phyloP scores from a whole-genome alignment of 2,113 vertebrate genomes.

The Drymodes brunneopygia region DNA sequence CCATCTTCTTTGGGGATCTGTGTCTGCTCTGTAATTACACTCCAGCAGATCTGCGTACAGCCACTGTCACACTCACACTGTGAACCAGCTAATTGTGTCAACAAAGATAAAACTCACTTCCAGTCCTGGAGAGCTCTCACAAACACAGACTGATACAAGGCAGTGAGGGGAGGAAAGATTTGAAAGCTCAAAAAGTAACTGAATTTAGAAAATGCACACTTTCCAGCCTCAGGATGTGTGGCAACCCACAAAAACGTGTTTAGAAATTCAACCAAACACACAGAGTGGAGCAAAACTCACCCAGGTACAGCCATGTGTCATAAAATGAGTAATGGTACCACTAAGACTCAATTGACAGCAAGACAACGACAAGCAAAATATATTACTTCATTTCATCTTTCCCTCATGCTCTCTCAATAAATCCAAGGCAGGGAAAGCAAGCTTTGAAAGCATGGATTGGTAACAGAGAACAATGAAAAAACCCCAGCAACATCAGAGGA shows the following conservation, averaged over 20 bases:
- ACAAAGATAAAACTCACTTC: background rate
- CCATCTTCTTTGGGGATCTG: background rate
- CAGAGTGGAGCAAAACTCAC: background rate
- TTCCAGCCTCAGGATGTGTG: background rate
- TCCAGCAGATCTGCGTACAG: background rate
- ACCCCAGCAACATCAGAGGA: background rate
- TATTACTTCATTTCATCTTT: constrained; percentile 41
- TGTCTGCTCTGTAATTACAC: background rate
- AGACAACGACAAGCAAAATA: constrained; percentile 11
- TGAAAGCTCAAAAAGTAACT: background rate
- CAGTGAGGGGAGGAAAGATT: background rate
- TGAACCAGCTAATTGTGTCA: background rate
- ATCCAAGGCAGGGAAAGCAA: background rate
- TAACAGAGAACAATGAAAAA: background rate
- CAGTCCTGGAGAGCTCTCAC: background rate
- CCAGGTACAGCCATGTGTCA: background rate
- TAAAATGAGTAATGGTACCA: constrained; percentile 7
- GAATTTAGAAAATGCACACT: background rate
- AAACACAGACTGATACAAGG: background rate
- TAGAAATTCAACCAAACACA: background rate
- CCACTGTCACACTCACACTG: background rate
- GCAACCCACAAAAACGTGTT: background rate
- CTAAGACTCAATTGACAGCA: constrained; percentile 13
- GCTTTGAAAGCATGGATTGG: background rate
- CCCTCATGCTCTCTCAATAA: background rate